Evolutionary conservation across 2,888 invertebrate genomes (phyloP), one percentile per base, ranked within the genome.

Genomic region (Chrysomela aeneicollis): DNA sequence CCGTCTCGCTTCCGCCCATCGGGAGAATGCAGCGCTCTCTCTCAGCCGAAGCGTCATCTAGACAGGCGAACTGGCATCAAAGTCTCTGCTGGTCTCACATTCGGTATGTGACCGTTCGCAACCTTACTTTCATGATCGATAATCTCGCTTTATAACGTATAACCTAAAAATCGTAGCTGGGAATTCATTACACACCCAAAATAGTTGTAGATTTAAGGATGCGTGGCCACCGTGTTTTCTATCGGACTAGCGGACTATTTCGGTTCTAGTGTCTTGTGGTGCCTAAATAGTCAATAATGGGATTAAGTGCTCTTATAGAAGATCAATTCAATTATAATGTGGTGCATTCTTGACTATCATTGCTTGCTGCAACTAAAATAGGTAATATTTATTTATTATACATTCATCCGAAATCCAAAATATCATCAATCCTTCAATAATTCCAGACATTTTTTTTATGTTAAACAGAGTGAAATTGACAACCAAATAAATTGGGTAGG

Each of bases 81-180:
- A 37, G 42, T 46, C 26, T 26, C 26, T 26, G 26, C 26, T 26
- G 26, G 26, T 26, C 60, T 64, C 18, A 64, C 70, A 70, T 68
- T 70, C 69, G 67, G 67, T 66, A 66, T 66, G 64, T 63, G 65
- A 63, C 67, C 61, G 66, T 53, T 70, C 53, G 49, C 35, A 47
- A 46, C 22, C 54, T 22, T 42, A 58, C 58, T 61, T 52, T 21
- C 17, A 47, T 52, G 32, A 70, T 72, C 70, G 61, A 66, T 71
- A 72, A 54, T 50, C 49, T 54, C n/a, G 61, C 35, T 52, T 68
- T 72, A 67, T 73, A 74, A 75, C 71, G 68, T 72, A 67, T 73
- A 74, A 75, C 71, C 71, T 70, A 63, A 69, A 68, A 69, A 62
- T 67, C n/a, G 46, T 57, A 46, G 42, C 12, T 42, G n/a, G 6